These are phyloP conservation scores for Onychomys torridus DNA, from an alignment of 2,797 vertebrate genomes.

Conservation along the genomic window DNA sequence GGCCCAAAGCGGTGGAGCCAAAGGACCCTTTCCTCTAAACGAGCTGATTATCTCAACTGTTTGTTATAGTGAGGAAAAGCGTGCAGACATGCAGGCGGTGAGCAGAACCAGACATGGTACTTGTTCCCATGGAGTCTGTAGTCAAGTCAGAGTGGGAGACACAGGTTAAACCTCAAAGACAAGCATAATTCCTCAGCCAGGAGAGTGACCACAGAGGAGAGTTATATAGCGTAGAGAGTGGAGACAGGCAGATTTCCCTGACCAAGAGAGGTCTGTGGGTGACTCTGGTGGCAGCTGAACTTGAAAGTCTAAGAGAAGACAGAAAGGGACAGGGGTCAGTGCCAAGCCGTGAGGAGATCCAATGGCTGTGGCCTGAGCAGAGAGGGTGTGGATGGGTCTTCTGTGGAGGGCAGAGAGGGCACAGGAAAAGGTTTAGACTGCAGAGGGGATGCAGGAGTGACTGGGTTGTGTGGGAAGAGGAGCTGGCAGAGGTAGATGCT, in stretches of 20 bases:
- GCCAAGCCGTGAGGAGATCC: not conserved
- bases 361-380: not conserved
- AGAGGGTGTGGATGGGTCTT: too few species aligned
- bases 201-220: not conserved
- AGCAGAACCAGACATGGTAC: not conserved
- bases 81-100: too few species aligned
- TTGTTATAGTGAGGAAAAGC: not conserved
- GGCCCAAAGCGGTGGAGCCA: not conserved
- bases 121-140: not conserved
- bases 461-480: not conserved
- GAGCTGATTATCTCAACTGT: not conserved
- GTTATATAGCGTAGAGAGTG: rapidly evolving
- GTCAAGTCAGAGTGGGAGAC: too few species aligned
- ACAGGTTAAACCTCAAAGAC: not conserved
- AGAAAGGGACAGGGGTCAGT: not conserved
- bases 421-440: not conserved
- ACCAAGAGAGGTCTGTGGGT: not conserved
- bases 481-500: not conserved
- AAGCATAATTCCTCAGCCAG: not conserved
- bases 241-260: not conserved
- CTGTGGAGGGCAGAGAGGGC: too few species aligned
- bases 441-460: not conserved
- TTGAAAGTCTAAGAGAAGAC: not conserved
- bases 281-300: not conserved
- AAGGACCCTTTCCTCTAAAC: too few species aligned